A percentile compares a stretch with the other conserved stretches of the same genome.
phyloP scores from a whole-genome alignment of 2,113 vertebrate genomes.

The human (Homo sapiens) region GRCh38 chr3:97443501-97444000 shows the following conservation, averaged over 20 bases:
- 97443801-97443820: not conserved
- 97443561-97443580: not conserved
- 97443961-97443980: not conserved
- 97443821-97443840: not conserved
- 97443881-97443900: not conserved
- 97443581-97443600: not conserved
- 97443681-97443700: not conserved
- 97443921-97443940: not conserved
- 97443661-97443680: not conserved
- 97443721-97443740: not conserved
- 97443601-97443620: not conserved
- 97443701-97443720: not conserved
- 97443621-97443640: not conserved
- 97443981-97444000: not conserved
- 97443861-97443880: not conserved
- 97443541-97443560: not conserved
- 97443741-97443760: not conserved
- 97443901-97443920: not conserved
- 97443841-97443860: not conserved
- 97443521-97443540: constrained; percentile 8
- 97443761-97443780: not conserved
- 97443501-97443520: not conserved
- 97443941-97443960: not conserved
- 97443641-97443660: not conserved
- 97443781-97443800: not conserved